These are phyloP conservation scores for Rhagophthalmus giganteus DNA, from an alignment of 2,888 invertebrate genomes.

Conservation along the genomic window DNA sequence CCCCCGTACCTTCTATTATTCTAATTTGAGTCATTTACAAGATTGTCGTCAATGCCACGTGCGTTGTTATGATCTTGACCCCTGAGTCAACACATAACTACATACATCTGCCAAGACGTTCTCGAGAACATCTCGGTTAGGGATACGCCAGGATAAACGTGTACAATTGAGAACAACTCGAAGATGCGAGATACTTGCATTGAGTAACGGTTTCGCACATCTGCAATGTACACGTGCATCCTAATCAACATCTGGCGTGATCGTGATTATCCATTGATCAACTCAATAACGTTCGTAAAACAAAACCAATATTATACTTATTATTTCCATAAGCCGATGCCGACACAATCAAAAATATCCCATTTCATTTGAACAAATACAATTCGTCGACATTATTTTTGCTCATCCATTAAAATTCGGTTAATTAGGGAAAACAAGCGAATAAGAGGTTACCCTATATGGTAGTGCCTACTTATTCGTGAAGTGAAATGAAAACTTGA, in stretches of 20 bases:
- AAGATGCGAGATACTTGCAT: slow-evolving; percentile 29
- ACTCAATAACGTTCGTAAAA: slow-evolving; percentile 1
- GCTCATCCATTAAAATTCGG: not conserved
- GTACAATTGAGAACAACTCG: slow-evolving; percentile 12
- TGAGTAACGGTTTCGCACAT: slow-evolving; percentile 47
- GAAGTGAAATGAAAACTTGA: no score
- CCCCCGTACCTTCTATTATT: not conserved
- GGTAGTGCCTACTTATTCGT: no score
- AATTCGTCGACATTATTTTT: not conserved
- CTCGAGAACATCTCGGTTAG: slow-evolving; percentile 4
- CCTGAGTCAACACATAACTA: slow-evolving; percentile 17
- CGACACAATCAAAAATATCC: no score
- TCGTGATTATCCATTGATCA: slow-evolving; percentile 40
- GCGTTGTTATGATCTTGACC: slow-evolving; percentile 24
- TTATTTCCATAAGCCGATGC: no score
- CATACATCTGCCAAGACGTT: slow-evolving; percentile 16
- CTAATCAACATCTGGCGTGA: slow-evolving; percentile 44
- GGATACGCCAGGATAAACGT: slow-evolving; percentile 9
- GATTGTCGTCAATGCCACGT: slow-evolving; percentile 23
- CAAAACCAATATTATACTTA: not conserved
- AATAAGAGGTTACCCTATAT: no score
- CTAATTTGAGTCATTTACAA: no score
- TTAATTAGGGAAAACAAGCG: no score
- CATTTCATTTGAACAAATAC: no score
- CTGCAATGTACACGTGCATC: slow-evolving; percentile 45